Percentiles rank a stretch among this genome's conserved stretches.
Conservation (phyloP, 2,888 invertebrate species). For the Pammene fasciana region DNA sequence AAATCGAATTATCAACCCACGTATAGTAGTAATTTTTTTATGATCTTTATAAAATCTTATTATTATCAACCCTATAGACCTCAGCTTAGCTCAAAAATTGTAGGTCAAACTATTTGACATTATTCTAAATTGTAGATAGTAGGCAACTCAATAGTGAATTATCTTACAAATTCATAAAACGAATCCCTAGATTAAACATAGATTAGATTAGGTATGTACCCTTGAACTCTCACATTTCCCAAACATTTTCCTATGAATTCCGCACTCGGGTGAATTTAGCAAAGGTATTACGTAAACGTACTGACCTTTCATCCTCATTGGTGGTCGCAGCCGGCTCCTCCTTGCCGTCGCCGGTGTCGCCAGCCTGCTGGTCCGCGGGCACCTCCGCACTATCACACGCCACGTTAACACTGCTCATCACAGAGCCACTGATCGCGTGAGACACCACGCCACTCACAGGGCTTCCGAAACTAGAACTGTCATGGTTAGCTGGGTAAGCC, state of each 20-base stretch:
- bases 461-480: constrained; percentile 80
- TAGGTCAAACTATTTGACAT: too few species aligned
- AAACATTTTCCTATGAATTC: neutral
- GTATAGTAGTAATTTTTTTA: too few species aligned
- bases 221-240: constrained; percentile 20
- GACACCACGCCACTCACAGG: constrained; percentile 80
- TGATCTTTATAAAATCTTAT: too few species aligned
- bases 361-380: constrained; percentile 66
- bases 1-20: neutral
- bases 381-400: constrained; percentile 77
- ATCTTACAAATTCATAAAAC: neutral
- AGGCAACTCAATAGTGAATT: neutral
- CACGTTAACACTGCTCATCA: constrained; percentile 78
- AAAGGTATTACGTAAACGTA: constrained; percentile 27
- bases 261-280: neutral
- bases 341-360: constrained; percentile 74
- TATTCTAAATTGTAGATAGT: neutral
- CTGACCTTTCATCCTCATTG: constrained; percentile 82
- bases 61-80: too few species aligned
- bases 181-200: neutral
- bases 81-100: too few species aligned
- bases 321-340: constrained; percentile 68
- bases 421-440: constrained; percentile 75
- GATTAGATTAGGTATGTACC: neutral
- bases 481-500: constrained; percentile 70